Evolutionary conservation across 2,797 vertebrate species (phyloP), one percentile per base, ranked within the genome.

Genomic region (Mormyrops attenuatus): DNA sequence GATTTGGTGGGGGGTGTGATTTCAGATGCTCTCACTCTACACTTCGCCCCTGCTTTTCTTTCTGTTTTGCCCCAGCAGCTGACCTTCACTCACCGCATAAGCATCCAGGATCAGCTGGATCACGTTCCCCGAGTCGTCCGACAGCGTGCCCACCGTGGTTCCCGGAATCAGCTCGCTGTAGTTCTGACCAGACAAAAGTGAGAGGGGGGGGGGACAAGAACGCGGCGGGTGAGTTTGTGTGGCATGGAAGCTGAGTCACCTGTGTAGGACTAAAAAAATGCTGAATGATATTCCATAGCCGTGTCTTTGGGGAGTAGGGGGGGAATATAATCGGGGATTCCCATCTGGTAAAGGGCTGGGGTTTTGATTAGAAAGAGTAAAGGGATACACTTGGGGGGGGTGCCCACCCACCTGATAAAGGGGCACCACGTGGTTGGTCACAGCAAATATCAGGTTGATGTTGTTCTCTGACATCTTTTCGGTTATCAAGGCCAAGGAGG

Each of bases 391-490:
- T 57, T 57, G 1, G 20, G 5, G 55, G 53, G 57, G n/a, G n/a
- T 22, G n/a, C 26, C 0, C 26, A 69, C 63, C 17, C 34, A 99
- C 99, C 97, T 97, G 97, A 92, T 99, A 99, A 47, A 99, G 97
- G 6, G 91, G 93, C 85, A 97, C 95, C 87, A 99, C 97, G 0
- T 91, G 92, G 66, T 95, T 93, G 0, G 98, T 99, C 92, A 99
- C 99, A 1, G 99, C 99, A 94, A 99, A 99, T 92, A 99, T 98
- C 92, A 99, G 95, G 93, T 99, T 99, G 93, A 99, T 99, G 91
- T 99, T 99, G 94, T 99, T 99, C 93, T 99, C 96, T 0, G 98
- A 99, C 92, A 99, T 97, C 93, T 99, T 99, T 93, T 99, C 98
- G 0, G 97, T 98, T 95, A 99, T 97, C 93, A 99, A 93, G 20